Base-by-base conservation (phyloP, 2,888 invertebrate species). In the Eupithecia inturbata region DNA sequence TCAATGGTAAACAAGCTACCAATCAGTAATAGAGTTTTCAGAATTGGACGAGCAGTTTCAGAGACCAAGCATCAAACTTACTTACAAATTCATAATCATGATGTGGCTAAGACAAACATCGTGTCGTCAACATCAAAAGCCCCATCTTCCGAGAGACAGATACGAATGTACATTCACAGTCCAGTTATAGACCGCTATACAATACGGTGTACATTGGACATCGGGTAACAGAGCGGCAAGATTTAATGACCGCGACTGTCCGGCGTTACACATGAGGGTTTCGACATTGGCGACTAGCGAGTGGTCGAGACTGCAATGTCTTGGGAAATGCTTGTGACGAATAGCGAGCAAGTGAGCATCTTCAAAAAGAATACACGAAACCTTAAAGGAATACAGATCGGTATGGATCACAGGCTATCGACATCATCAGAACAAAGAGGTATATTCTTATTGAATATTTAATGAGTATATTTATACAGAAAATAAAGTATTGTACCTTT, bases 161-260 rank as follows among this genome's bases (percentile, higher is more conserved):
- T 90, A 93, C 89, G 91, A 93, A 92, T 92, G 92, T 87, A 83
- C 89, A 91, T 92, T 91, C 91, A 90, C 89, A 93, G 92, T 92
- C 93, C 94, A 92, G 94, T 94, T 94, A 93, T 88, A 89, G 88
- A 88, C 93, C 94, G 94, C 92, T 94, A 93, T 84, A 87, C 89
- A 90, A 89, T 89, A 87, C 88, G 76, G 84, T 83, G 84, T 85
- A 82, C 82, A 79, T 82, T 88, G 91, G 89, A 87, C 91, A 89
- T 82, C 83, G 87, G 82, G 88, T 92, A 93, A 91, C 93, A 93
- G 94, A 94, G 92, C 94, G 93, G 93, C 92, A 93, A 92, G 89
- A 90, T 91, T 92, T 93, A 93, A 93, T 89, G 92, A 91, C 91
- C 90, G 89, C 85, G 87, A 89, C 88, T 91, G 89, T 89, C 88